These are phyloP conservation scores for Drosophila eohydei DNA, from an alignment of 2,888 invertebrate genomes.

Conservation along the genomic window DNA sequence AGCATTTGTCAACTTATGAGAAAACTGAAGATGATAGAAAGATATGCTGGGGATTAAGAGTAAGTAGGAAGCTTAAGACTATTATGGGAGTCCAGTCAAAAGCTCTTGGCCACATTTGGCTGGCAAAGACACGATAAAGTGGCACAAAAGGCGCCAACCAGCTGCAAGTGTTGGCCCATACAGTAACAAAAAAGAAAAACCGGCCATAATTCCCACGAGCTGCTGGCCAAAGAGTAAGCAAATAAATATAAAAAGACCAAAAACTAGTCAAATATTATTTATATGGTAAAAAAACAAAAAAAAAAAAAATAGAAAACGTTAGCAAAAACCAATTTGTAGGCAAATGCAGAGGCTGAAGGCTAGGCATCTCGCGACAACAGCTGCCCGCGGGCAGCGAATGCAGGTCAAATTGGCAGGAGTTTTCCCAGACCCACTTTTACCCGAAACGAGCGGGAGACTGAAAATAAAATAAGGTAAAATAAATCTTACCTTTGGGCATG, in stretches of 20 bases:
- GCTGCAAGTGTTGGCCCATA: slow-evolving; percentile 47
- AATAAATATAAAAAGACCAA: slow-evolving; percentile 16
- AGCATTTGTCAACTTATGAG: background rate
- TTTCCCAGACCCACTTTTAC: slow-evolving; percentile 56
- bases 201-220: slow-evolving; percentile 72
- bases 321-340: slow-evolving; percentile 41
- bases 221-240: slow-evolving; percentile 37
- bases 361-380: background rate
- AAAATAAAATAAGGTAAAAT: background rate
- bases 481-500: slow-evolving; percentile 94
- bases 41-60: slow-evolving; percentile 32
- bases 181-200: slow-evolving; percentile 37
- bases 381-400: slow-evolving; percentile 26
- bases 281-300: slow-evolving; percentile 31
- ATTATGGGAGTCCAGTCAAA: slow-evolving; percentile 14
- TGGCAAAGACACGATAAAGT: slow-evolving; percentile 29
- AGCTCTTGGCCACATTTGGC: slow-evolving; percentile 27
- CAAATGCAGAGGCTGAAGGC: slow-evolving; percentile 46
- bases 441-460: background rate
- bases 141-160: slow-evolving; percentile 48
- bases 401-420: slow-evolving; percentile 39
- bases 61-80: slow-evolving; percentile 8
- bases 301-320: slow-evolving; percentile 12
- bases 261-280: slow-evolving; percentile 42
- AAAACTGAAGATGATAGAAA: background rate